Conservation (phyloP, 2,888 invertebrate genomes). For the Andrena hattorfiana region DNA sequence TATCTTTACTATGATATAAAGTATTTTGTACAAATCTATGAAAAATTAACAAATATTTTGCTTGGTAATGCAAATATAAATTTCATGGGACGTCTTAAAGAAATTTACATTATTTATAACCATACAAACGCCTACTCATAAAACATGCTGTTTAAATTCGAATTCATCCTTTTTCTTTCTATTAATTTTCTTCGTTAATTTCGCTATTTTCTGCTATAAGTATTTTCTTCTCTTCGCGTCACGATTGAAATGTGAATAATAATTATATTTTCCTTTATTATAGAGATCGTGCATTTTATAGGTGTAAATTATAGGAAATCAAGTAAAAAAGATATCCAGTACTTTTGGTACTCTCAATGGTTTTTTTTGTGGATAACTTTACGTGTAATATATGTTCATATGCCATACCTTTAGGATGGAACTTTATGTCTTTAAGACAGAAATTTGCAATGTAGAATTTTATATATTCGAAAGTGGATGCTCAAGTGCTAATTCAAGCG, state of each 20-base stretch:
- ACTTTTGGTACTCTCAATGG: conserved; percentile 12
- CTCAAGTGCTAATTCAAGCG: conserved; percentile 37
- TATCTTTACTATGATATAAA: conserved; percentile 51
- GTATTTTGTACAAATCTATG: conserved; percentile 69
- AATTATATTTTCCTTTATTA: conserved; percentile 1
- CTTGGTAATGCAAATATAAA: conserved; percentile 51
- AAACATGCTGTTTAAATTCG: conserved; percentile 14
- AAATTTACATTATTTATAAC: conserved; percentile 40
- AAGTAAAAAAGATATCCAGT: not conserved
- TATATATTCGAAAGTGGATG: conserved; percentile 28
- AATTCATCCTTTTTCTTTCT: conserved; percentile 21
- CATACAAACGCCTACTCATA: conserved; percentile 5
- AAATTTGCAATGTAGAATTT: conserved; percentile 35
- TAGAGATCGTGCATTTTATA: conserved; percentile 30
- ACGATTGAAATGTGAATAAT: conserved; percentile 8
- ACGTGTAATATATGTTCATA: conserved; percentile 42
- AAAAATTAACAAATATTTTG: conserved; percentile 55
- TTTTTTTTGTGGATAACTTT: conserved; percentile 10
- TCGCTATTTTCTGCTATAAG: conserved; percentile 11
- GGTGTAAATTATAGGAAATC: conserved; percentile 28
- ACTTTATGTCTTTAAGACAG: conserved; percentile 15
- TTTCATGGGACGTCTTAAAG: conserved; percentile 43
- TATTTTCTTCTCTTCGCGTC: conserved; percentile 13
- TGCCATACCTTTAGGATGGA: conserved; percentile 17
- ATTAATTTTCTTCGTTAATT: conserved; percentile 16